Evolutionary conservation across 1,140 invertebrate species (phyloP).

Genomic region (Microplitis demolitor): DNA sequence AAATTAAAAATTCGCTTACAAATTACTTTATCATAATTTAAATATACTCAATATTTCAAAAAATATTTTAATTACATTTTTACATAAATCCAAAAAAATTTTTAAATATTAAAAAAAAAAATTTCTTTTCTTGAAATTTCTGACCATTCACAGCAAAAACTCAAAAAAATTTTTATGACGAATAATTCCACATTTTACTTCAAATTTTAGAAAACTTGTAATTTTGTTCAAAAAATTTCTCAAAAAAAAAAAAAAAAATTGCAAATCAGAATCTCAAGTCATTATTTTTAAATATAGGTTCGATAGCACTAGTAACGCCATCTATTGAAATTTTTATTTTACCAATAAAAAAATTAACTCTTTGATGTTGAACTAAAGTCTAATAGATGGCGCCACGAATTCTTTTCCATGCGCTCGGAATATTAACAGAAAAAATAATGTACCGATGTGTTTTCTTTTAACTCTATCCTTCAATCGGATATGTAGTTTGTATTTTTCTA

Average conservation of each 20-base stretch:
- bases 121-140: too few species aligned
- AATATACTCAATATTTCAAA: neutral
- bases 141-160: too few species aligned
- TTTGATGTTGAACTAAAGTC: constrained; percentile 32
- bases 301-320: constrained; percentile 33
- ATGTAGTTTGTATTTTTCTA: constrained; percentile 19
- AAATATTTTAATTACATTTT: neutral
- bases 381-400: constrained; percentile 44
- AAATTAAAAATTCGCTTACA: constrained; percentile 23
- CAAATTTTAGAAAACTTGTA: too few species aligned
- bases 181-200: too few species aligned
- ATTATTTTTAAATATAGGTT: neutral
- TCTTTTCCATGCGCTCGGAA: neutral
- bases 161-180: too few species aligned
- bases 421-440: constrained; percentile 14
- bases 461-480: constrained; percentile 15
- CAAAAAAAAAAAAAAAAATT: constrained; percentile 3
- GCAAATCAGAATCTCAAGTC: neutral
- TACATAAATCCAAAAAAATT: too few species aligned
- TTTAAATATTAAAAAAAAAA: too few species aligned
- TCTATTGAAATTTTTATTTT: constrained; percentile 43
- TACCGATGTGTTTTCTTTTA: neutral
- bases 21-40: constrained; percentile 13
- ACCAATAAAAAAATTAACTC: neutral
- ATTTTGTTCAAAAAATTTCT: neutral